Base-by-base conservation (phyloP, 2,113 vertebrate genomes). In the Phodopus roborovskii region DNA sequence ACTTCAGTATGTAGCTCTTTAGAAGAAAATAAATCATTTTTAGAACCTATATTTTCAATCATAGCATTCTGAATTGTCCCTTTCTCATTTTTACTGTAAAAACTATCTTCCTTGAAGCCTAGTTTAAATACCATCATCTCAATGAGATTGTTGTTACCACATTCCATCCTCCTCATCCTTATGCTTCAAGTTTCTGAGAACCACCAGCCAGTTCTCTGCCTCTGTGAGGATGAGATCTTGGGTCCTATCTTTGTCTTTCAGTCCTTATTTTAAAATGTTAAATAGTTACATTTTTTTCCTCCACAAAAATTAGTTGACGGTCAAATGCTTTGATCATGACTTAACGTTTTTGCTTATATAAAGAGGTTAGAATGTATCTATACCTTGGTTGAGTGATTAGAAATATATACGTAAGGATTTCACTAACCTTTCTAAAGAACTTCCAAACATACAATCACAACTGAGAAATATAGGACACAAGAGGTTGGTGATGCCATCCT, bases 21-120 rank as follows among this genome's bases (percentile, higher is more conserved):
- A 77, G 68, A 33, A 94, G 74, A 96, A 93, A 90, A 93, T 79
- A 89, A 39, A 95, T 88, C 84, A 90, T 77, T 88, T 71, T 88
- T 71, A 91, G 11, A 81, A 53, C 15, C 39, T 73, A 5, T 2
- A 16, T 84, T 96, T 93, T 92, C 85, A 95, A 71, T 86, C 89
- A 92, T 62, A 79, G 50, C 22, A 77, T 92, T 77, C 88, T 66
- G 30, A 93, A 95, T 78, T 48, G 19, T 48, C 39, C 36, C 3
- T 77, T 85, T 81, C 33, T 95, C 30, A 84, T 83, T 93, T 89
- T 77, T 26, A 16, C 26, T 39, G n/a, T 20, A 36, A 45, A 94
- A 48, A 75, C 1, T 30, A 24, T 78, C n/a, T 62, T 77, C 10
- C 74, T 87, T 93, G 42, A 88, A 94, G 8, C 33, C 30, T 30